Conservation (phyloP, 1,140 invertebrate genomes). For the Drosophila funebris region DNA sequence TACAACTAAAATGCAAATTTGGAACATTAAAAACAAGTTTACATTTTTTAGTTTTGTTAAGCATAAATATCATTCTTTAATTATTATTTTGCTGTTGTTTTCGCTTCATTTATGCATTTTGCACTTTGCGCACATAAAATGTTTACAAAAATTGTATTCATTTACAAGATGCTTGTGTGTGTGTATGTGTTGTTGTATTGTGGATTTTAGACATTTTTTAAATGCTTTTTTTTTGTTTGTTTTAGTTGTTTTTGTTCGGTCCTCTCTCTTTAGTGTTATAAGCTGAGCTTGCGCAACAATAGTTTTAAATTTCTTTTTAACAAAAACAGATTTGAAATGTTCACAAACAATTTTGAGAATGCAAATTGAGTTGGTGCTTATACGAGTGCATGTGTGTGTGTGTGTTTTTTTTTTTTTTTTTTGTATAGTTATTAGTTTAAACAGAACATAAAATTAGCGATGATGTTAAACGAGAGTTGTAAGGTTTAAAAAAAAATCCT, state of each 20-base stretch:
- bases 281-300: constrained; percentile 37
- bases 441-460: constrained; percentile 67
- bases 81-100: constrained; percentile 36
- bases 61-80: constrained; percentile 65
- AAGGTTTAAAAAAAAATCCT: constrained; percentile 64
- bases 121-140: constrained; percentile 42
- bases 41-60: constrained; percentile 66
- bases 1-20: no score
- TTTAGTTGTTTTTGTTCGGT: constrained; percentile 42
- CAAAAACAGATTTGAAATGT: constrained; percentile 28
- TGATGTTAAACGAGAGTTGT: constrained; percentile 74
- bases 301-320: constrained; percentile 7
- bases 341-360: constrained; percentile 44
- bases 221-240: constrained; percentile 52
- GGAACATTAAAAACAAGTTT: not conserved
- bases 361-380: constrained; percentile 21
- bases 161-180: constrained; percentile 52
- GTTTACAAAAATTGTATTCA: constrained; percentile 74
- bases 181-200: constrained; percentile 9
- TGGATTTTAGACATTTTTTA: constrained; percentile 65
- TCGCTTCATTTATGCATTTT: constrained; percentile 27
- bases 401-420: constrained; percentile 7
- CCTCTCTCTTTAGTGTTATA: constrained; percentile 28
- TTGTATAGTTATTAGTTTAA: constrained; percentile 48
- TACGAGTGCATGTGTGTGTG: constrained; percentile 34